Conservation (phyloP, 2,888 invertebrate genomes). For the Diloba caeruleocephala region DNA sequence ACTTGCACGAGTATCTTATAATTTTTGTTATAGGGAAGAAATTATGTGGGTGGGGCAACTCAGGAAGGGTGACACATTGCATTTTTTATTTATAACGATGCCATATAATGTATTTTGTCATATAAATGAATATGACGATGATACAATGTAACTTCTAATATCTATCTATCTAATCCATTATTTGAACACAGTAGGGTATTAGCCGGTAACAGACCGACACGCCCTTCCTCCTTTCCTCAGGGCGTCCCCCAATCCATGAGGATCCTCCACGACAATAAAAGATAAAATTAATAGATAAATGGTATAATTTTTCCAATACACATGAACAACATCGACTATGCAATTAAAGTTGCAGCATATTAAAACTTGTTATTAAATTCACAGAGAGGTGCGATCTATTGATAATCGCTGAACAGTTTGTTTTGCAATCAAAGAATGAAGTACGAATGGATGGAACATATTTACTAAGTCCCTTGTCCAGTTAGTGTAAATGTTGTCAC, state of each 20-base stretch:
- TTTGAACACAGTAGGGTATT: no score
- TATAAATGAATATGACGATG: no score
- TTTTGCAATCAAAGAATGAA: slow-evolving; percentile 44
- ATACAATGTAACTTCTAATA: no score
- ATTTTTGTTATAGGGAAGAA: slow-evolving; percentile 37
- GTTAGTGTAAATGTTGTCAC: slow-evolving; percentile 37
- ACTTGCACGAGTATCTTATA: slow-evolving; percentile 25
- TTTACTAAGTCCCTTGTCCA: slow-evolving; percentile 40
- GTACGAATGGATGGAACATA: slow-evolving; percentile 49
- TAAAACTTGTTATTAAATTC: slow-evolving; percentile 41
- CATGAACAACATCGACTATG: slow-evolving; percentile 38
- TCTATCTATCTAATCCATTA: no score
- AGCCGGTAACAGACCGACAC: no score
- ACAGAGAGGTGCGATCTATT: slow-evolving; percentile 41
- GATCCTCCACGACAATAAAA: no score
- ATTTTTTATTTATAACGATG: slow-evolving; percentile 26
- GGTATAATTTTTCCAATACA: slow-evolving; percentile 43
- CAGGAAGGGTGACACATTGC: slow-evolving; percentile 9
- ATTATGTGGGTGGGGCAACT: slow-evolving; percentile 36
- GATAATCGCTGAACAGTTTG: slow-evolving; percentile 40
- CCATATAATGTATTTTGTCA: no score
- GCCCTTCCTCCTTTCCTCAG: no score
- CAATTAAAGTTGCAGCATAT: slow-evolving; percentile 45
- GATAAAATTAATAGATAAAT: slow-evolving; percentile 39
- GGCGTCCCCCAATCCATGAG: no score